Percentiles rank a stretch among this genome's conserved stretches.
phyloP scores from a whole-genome alignment of 2,888 invertebrate species.

The Cantharis nigra region DNA sequence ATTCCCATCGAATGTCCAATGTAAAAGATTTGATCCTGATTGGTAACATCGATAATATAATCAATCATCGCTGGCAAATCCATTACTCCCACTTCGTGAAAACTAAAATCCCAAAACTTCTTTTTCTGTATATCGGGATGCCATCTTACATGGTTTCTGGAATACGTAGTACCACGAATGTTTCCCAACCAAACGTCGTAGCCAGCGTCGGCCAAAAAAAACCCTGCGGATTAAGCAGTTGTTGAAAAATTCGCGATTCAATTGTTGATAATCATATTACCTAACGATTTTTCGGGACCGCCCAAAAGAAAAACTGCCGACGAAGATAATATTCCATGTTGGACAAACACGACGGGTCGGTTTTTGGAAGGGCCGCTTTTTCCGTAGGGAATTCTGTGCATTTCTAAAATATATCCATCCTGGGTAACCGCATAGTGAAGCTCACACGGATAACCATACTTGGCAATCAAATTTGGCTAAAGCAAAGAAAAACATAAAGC shows the following conservation, averaged over 20 bases:
- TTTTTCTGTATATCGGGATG: constrained; percentile 28
- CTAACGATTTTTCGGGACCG: constrained; percentile 57
- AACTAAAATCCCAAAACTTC: constrained; percentile 61
- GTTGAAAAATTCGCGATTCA: neutral
- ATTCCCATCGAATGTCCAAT: constrained; percentile 83
- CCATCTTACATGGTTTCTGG: constrained; percentile 56
- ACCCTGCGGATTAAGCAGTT: constrained; percentile 50
- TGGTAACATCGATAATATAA: constrained; percentile 64
- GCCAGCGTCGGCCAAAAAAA: constrained; percentile 54
- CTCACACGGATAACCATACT: constrained; percentile 56
- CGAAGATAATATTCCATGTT: constrained; percentile 61
- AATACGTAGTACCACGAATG: constrained; percentile 63
- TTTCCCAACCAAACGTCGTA: constrained; percentile 65
- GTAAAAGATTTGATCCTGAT: constrained; percentile 68
- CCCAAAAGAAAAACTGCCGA: constrained; percentile 62
- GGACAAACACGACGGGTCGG: constrained; percentile 54
- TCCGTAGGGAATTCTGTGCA: constrained; percentile 62
- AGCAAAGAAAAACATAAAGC: neutral
- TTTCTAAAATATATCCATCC: constrained; percentile 63
- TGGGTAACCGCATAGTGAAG: constrained; percentile 54
- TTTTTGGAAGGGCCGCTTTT: constrained; percentile 32
- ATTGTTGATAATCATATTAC: constrained; percentile 34
- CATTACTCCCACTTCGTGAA: constrained; percentile 79
- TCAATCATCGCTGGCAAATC: constrained; percentile 86
- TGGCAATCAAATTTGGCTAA: constrained; percentile 53